phyloP scores from a whole-genome alignment of 1,140 invertebrate species.

The Drosophila lacertosa region DNA sequence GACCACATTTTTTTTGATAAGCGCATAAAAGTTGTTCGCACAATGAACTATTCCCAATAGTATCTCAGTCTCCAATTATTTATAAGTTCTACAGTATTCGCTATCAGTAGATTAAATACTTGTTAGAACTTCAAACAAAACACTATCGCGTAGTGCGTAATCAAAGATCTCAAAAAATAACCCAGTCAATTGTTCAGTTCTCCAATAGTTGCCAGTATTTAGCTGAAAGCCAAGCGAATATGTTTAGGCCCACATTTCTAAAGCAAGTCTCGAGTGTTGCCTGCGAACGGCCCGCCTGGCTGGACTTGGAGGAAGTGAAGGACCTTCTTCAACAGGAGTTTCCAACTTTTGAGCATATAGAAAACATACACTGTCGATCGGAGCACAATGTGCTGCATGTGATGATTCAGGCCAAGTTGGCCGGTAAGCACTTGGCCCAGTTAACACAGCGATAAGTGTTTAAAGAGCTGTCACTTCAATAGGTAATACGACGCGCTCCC shows the following conservation, averaged over 20 bases:
- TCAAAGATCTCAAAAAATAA: background rate
- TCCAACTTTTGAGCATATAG: constrained; percentile 26
- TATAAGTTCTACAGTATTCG: background rate
- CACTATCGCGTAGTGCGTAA: background rate
- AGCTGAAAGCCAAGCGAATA: constrained; percentile 15
- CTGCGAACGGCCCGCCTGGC: constrained; percentile 34
- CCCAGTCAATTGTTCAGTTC: background rate
- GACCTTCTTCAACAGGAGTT: constrained; percentile 27
- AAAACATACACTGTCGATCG: constrained; percentile 17
- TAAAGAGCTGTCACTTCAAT: too few relatives aligned
- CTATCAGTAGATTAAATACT: constrained; percentile 1
- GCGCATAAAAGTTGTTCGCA: background rate
- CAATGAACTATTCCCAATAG: background rate
- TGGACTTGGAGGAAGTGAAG: constrained; percentile 47
- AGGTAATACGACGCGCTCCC: too few relatives aligned
- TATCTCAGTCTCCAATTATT: background rate
- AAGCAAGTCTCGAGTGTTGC: constrained; percentile 45
- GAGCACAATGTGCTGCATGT: constrained; percentile 39
- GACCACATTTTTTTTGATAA: too few relatives aligned
- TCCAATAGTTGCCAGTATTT: constrained; percentile 24
- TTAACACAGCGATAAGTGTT: background rate
- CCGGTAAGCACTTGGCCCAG: constrained; percentile 17
- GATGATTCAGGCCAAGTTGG: constrained; percentile 31
- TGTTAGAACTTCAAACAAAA: background rate
- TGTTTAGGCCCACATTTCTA: constrained; percentile 34